Conservation (phyloP, 1,140 invertebrate genomes). For the Ericerus pela region DNA sequence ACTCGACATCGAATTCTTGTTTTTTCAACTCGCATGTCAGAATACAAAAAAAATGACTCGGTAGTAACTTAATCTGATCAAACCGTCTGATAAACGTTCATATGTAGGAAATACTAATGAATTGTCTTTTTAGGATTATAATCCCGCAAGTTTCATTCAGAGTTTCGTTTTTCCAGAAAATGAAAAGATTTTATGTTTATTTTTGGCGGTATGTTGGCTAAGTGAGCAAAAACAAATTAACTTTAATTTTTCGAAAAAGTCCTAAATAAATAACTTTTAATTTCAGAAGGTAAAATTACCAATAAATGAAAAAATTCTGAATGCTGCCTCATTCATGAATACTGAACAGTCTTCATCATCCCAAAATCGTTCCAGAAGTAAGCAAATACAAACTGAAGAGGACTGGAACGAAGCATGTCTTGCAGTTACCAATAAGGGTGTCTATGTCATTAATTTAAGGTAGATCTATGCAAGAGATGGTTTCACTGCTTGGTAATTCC, state of each 20-base stretch:
- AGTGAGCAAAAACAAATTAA: too few species aligned
- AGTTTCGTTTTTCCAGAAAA: slow-evolving; percentile 2
- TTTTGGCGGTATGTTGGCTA: too few species aligned
- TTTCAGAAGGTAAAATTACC: too few species aligned
- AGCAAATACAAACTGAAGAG: not conserved
- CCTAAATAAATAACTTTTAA: too few species aligned
- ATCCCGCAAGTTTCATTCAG: not conserved
- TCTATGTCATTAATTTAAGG: not conserved
- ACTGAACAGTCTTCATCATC: too few species aligned
- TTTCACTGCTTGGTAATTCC: too few species aligned
- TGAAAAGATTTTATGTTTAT: not conserved
- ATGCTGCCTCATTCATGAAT: too few species aligned
- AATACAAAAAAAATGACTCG: not conserved
- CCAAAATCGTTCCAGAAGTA: not conserved
- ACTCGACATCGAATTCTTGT: slow-evolving; percentile 1
- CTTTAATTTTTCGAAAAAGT: too few species aligned
- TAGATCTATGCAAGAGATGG: too few species aligned
- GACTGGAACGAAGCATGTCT: slow-evolving; percentile 3
- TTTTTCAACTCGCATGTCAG: not conserved
- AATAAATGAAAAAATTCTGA: too few species aligned
- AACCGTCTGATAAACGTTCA: not conserved
- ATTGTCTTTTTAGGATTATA: slow-evolving; percentile 1
- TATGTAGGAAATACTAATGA: not conserved
- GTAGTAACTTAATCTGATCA: too few species aligned
- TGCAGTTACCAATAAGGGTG: not conserved